Evolutionary conservation across 2,888 invertebrate genomes (phyloP), one percentile per base, ranked within the genome.

Genomic region (Ennomos quercinarius): DNA sequence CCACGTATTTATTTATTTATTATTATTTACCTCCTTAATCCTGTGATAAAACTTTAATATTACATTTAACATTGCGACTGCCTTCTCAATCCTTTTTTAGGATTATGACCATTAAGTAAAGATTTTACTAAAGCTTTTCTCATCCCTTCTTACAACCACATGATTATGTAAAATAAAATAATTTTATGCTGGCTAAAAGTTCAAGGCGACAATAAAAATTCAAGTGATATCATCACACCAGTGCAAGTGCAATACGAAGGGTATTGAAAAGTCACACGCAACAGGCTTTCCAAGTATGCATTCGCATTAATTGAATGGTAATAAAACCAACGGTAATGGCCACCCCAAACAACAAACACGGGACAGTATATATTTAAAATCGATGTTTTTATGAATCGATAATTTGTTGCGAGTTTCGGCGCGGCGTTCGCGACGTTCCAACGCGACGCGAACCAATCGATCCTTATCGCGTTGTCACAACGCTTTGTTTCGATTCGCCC

Each of bases 321-420:
- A 65, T 63, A 62, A 64, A 65, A 64, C 66, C 43, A 51, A 17
- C 42, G 35, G 46, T 60, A 55, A 55, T 83, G 83, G 86, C 78
- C 83, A 86, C 85, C 88, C 89, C 82, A 86, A 85, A 85, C 87
- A 86, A 85, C 80, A 83, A 84, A 78, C 83, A 79, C 79, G 76
- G 83, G 75, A 85, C 84, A 85, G 89, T 90, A 90, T 88, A 27
- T 27, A 4, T 89, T 91, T 87, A 87, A 86, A 89, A 91, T 89
- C 90, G 88, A 91, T 91, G 90, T 91, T 92, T 91, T 91, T 91
- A 91, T 91, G 90, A 91, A 91, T 92, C 90, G 90, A 91, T 92
- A 91, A 92, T 91, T 92, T 92, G 91, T 87, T 89, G 84, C 80
- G 81, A 84, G 87, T 88, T 91, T 89, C 81, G 89, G 90, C 84